Evolutionary conservation across 2,888 invertebrate genomes (phyloP).

Genomic region (Ophion ventricosus): DNA sequence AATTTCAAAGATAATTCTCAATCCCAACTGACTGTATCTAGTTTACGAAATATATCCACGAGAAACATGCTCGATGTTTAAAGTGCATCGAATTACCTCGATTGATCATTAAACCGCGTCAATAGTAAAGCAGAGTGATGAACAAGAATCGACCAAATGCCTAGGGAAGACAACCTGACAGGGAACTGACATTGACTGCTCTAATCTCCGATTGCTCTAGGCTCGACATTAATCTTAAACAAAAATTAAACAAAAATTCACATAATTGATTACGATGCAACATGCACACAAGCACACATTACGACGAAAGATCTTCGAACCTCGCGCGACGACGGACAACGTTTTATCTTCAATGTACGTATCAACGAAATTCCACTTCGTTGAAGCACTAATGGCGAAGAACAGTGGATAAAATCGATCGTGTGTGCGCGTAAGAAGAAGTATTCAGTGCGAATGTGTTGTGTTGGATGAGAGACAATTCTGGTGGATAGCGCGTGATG

Average conservation of each 20-base stretch:
- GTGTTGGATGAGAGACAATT: constrained; percentile 65
- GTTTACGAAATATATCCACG: constrained; percentile 1
- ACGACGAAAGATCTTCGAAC: not conserved
- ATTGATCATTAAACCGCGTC: not conserved
- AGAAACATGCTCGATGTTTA: not conserved
- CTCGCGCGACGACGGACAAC: not conserved
- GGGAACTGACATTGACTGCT: too few relatives aligned
- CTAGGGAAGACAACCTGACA: not conserved
- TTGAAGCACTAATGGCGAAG: not conserved
- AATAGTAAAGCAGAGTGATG: not conserved
- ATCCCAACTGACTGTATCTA: constrained; percentile 41
- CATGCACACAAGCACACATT: constrained; percentile 3
- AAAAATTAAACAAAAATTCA: not conserved
- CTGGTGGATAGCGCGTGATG: constrained; percentile 75
- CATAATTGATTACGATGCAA: constrained; percentile 33
- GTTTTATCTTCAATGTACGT: not conserved
- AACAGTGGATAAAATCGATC: not conserved
- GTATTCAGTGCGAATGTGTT: constrained; percentile 63
- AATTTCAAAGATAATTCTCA: constrained; percentile 42
- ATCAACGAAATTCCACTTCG: not conserved
- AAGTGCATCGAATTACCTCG: not conserved
- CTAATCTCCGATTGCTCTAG: not conserved
- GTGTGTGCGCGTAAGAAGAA: not conserved
- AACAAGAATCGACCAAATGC: not conserved
- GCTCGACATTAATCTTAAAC: not conserved